phyloP scores from a whole-genome alignment of 2,797 vertebrate species.

The Sebastes diploproa region DNA sequence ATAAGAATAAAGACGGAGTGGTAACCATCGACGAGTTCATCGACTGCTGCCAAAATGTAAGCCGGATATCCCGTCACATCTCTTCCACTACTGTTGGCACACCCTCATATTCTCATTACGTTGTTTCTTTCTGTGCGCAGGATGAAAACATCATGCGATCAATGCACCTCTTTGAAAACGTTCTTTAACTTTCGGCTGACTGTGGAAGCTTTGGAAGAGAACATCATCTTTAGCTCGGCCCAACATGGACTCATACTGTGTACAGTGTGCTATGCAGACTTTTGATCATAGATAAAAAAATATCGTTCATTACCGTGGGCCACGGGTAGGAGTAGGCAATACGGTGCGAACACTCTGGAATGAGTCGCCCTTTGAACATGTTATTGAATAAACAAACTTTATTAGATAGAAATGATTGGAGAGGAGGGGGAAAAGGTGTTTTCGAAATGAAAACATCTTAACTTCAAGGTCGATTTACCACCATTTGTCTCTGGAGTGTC shows the following conservation, averaged over 20 bases:
- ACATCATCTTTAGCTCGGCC: constrained; percentile 66
- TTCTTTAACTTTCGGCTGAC: constrained; percentile 88
- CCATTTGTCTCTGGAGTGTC: constrained; percentile 17
- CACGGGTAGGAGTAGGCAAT: constrained; percentile 43
- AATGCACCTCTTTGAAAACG: constrained; percentile 99
- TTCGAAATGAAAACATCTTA: neutral
- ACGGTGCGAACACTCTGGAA: constrained; percentile 68
- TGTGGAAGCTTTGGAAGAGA: constrained; percentile 39
- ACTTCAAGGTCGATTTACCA: constrained; percentile 11
- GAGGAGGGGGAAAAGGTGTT: neutral
- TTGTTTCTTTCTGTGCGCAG: constrained; percentile 75
- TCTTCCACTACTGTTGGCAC: neutral
- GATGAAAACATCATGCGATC: constrained; percentile 99
- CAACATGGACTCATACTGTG: constrained; percentile 78
- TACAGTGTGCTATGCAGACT: constrained; percentile 78
- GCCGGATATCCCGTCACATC: constrained; percentile 45
- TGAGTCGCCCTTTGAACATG: constrained; percentile 9
- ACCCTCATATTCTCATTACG: neutral
- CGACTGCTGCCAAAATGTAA: constrained; percentile 99
- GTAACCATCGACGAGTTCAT: constrained; percentile 99
- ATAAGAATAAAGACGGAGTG: constrained; percentile 98
- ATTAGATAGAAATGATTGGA: neutral
- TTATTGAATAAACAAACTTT: neutral
- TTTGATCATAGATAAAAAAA: constrained; percentile 55
- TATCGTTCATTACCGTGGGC: constrained; percentile 57